phyloP scores from a whole-genome alignment of 2,888 invertebrate genomes.

The Melanostoma scalare region DNA sequence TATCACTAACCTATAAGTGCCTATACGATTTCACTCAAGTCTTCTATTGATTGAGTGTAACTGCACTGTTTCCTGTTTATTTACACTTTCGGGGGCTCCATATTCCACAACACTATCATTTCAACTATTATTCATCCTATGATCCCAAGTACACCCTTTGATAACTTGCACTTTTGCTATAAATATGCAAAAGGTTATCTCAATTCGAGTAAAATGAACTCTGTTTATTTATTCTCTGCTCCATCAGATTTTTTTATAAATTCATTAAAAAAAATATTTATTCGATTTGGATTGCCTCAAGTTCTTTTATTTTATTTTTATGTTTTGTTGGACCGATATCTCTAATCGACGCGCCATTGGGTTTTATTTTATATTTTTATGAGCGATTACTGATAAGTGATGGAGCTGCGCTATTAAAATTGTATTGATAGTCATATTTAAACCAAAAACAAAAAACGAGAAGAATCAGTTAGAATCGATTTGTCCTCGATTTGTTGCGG shows the following conservation, averaged over 20 bases:
- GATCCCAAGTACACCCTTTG: not conserved
- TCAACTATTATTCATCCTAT: not conserved
- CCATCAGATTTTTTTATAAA: constrained; percentile 44
- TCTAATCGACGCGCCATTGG: constrained; percentile 1
- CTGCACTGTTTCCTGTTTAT: too few species aligned
- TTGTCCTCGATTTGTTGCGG: constrained; percentile 70
- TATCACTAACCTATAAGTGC: too few species aligned
- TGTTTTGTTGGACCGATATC: constrained; percentile 1
- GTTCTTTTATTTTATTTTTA: constrained; percentile 55
- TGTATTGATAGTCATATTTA: constrained; percentile 41
- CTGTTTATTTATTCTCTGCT: constrained; percentile 1
- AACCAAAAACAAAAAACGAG: not conserved
- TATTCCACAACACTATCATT: too few species aligned
- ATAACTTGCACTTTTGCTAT: constrained; percentile 2
- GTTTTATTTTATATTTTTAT: constrained; percentile 26
- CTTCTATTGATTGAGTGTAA: too few species aligned
- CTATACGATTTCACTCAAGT: too few species aligned
- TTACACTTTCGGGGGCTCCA: too few species aligned
- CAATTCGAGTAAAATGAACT: constrained; percentile 24
- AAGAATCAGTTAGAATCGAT: constrained; percentile 55
- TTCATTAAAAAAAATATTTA: constrained; percentile 19
- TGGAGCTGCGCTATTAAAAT: constrained; percentile 50
- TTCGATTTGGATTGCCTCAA: constrained; percentile 23
- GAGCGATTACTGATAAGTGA: constrained; percentile 53
- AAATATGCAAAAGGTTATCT: constrained; percentile 31